A percentile compares a stretch with the other conserved stretches of the same genome.
Evolutionary conservation across 1,140 invertebrate species (phyloP).

Genomic region (Heterodera carotae): DNA sequence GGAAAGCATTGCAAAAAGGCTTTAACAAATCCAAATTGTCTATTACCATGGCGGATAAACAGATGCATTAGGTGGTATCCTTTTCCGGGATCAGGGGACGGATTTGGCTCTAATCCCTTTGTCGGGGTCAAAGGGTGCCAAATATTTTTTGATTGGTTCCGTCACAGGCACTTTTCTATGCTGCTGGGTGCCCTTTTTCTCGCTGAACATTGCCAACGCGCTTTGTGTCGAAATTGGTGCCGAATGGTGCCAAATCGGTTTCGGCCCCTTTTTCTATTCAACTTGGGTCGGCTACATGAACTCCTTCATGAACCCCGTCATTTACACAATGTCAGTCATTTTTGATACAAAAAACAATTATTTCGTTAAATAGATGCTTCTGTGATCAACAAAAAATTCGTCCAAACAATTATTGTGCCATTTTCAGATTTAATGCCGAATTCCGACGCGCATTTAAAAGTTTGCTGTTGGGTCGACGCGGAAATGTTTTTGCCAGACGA

Average conservation of each 20-base stretch:
- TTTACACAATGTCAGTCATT: conserved; percentile 83
- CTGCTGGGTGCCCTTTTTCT: conserved; percentile 99
- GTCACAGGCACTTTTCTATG: conserved; percentile 85
- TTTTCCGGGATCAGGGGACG: no score
- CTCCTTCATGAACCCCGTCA: conserved; percentile 85
- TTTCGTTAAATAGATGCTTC: no score
- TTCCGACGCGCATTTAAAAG: conserved; percentile 92
- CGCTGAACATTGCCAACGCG: conserved; percentile 93
- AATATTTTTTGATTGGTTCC: background rate
- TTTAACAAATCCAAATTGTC: no score
- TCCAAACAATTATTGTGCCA: no score
- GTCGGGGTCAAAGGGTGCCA: no score
- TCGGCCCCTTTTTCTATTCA: conserved; percentile 81
- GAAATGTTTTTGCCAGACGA: background rate
- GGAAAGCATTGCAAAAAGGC: no score
- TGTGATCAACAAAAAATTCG: no score
- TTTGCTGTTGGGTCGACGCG: conserved; percentile 46
- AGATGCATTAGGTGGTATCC: no score
- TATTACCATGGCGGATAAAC: conserved; percentile 28
- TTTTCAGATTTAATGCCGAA: conserved; percentile 83
- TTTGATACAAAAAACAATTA: no score
- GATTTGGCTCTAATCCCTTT: no score
- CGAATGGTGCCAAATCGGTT: conserved; percentile 79
- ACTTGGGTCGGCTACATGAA: conserved; percentile 67
- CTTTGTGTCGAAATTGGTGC: conserved; percentile 81